These are phyloP conservation scores for Cassiopea andromeda DNA, from an alignment of 30 jellyfish, hydroid and myxozoan species.

Conservation along the genomic window DNA sequence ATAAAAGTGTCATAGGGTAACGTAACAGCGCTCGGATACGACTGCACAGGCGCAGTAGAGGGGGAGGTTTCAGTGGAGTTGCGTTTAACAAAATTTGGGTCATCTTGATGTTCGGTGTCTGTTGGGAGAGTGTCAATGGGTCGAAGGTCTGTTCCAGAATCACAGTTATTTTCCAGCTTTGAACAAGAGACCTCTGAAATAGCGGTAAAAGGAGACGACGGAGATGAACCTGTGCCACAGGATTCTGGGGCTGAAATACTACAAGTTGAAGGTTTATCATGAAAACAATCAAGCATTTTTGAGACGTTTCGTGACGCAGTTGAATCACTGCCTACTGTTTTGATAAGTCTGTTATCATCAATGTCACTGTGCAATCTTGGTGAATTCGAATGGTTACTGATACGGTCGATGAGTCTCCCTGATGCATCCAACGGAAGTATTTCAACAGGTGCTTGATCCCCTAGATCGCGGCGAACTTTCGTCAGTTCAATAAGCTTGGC, in stretches of 20 bases:
- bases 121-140: neutral
- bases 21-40: slow-evolving; percentile 30
- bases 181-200: neutral
- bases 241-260: neutral
- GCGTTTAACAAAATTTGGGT: neutral
- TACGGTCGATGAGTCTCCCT: neutral
- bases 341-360: neutral
- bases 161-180: neutral
- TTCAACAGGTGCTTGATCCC: slow-evolving; percentile 39
- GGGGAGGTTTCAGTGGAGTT: neutral
- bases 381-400: slow-evolving; percentile 15
- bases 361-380: neutral
- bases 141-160: neutral
- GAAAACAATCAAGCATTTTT: neutral
- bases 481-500: slow-evolving; percentile 90
- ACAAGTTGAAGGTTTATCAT: neutral
- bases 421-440: slow-evolving; percentile 45
- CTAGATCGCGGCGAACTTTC: slow-evolving; percentile 71
- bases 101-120: neutral
- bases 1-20: neutral
- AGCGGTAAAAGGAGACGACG: neutral
- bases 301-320: neutral
- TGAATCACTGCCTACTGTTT: neutral
- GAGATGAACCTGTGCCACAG: neutral
- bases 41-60: neutral